phyloP scores from a whole-genome alignment of 2,113 vertebrate genomes.

The Thunnus thynnus region DNA sequence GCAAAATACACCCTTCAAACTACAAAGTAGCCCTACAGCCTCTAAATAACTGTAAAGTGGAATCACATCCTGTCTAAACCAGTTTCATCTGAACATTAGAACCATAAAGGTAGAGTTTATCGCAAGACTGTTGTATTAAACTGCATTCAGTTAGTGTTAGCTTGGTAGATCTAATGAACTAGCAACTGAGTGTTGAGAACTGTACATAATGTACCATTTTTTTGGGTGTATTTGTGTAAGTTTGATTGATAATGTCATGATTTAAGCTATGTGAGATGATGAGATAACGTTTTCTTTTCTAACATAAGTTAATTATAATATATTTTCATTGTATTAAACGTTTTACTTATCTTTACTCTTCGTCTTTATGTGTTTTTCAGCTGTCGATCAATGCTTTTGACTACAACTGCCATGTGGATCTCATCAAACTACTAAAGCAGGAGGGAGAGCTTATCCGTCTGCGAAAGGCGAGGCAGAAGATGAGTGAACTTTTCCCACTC shows the following conservation, averaged over 20 bases:
- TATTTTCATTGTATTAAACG: not conserved
- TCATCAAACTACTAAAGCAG: constrained; percentile 94
- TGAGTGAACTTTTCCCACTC: constrained; percentile 96
- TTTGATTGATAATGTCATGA: not conserved
- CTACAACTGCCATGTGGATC: constrained; percentile 96
- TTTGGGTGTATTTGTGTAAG: too few species aligned
- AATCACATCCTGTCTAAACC: too few species aligned
- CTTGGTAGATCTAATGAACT: too few species aligned
- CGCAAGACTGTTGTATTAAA: too few species aligned
- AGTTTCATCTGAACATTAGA: too few species aligned
- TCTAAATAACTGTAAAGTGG: too few species aligned
- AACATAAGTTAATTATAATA: not conserved
- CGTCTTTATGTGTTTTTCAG: constrained; percentile 74
- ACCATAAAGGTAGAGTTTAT: too few species aligned
- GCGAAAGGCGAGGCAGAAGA: constrained; percentile 93
- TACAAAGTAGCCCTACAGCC: too few species aligned
- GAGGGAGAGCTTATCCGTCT: constrained; percentile 92
- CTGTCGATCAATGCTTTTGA: constrained; percentile 96
- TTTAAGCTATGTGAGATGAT: not conserved
- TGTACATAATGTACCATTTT: too few species aligned
- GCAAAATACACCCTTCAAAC: too few species aligned
- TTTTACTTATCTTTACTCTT: not conserved
- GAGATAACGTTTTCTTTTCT: not conserved
- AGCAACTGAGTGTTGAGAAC: too few species aligned
- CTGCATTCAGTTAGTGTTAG: too few species aligned